A percentile compares a stretch with the other conserved stretches of the same genome.
Conservation (phyloP, 2,797 vertebrate species). For the Somateria mollissima region DNA sequence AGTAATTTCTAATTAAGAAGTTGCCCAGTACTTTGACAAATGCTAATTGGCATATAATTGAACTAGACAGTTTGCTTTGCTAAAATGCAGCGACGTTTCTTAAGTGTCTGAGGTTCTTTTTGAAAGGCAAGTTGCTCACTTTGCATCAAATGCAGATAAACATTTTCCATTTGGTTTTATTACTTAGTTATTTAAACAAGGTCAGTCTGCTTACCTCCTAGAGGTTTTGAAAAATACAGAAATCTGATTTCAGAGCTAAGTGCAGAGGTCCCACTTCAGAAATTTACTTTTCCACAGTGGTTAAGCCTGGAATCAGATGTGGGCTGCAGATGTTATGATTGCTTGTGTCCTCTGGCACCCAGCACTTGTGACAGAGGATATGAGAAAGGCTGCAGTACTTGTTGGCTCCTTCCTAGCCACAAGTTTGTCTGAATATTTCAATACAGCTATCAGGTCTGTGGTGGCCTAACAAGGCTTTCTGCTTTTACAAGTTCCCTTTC, state of each 20-base stretch:
- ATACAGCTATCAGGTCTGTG: not conserved
- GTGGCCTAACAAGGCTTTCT: not conserved
- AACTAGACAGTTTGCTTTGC: not conserved
- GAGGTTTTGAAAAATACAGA: not conserved
- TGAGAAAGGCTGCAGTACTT: not conserved
- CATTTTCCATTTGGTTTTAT: not conserved
- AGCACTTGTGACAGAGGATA: not conserved
- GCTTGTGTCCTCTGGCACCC: not conserved
- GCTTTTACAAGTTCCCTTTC: not conserved
- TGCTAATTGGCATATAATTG: not conserved
- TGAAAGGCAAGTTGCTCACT: not conserved
- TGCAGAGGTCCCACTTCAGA: not conserved
- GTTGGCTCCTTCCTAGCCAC: not conserved
- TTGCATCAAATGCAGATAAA: not conserved
- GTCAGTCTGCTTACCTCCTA: not conserved
- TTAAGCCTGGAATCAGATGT: not conserved
- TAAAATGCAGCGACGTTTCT: not conserved
- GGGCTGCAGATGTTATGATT: not conserved
- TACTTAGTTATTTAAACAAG: not conserved
- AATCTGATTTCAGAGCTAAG: not conserved
- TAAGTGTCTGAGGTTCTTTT: rapidly evolving
- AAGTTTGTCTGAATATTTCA: not conserved
- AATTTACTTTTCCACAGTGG: not conserved
- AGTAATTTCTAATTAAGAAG: not conserved
- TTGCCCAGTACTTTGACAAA: not conserved